phyloP scores from a whole-genome alignment of 2,888 invertebrate genomes.

The Dicranocentrus wangi region DNA sequence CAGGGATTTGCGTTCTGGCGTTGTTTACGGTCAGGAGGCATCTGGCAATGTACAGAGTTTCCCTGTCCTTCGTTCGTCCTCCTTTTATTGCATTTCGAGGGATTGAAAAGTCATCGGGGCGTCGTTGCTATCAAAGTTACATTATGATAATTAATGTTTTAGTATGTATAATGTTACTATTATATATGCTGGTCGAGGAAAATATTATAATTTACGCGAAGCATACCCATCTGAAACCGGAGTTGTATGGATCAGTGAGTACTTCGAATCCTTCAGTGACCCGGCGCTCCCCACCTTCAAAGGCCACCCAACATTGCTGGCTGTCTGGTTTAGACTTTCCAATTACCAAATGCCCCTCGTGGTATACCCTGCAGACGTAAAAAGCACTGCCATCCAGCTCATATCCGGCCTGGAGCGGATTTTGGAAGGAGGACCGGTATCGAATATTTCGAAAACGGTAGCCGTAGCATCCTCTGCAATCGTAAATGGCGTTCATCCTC shows the following conservation, averaged over 20 bases:
- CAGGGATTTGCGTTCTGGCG: too few species aligned
- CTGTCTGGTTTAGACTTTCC: slow-evolving; percentile 41
- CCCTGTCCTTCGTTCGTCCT: too few species aligned
- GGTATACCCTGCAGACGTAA: slow-evolving; percentile 39
- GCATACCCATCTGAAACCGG: slow-evolving; percentile 13
- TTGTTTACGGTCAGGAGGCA: too few species aligned
- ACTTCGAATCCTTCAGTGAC: slow-evolving; percentile 33
- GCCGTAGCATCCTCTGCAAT: slow-evolving; percentile 28
- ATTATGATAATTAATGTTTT: too few species aligned
- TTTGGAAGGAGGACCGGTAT: neutral
- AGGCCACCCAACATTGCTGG: slow-evolving; percentile 10
- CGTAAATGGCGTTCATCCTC: slow-evolving; percentile 39
- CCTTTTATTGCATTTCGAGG: too few species aligned
- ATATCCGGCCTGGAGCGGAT: slow-evolving; percentile 5
- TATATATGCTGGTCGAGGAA: too few species aligned
- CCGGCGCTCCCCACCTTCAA: slow-evolving; percentile 11
- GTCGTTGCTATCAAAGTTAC: too few species aligned
- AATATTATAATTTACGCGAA: too few species aligned
- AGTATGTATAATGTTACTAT: too few species aligned
- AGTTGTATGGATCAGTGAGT: slow-evolving; percentile 28
- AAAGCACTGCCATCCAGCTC: slow-evolving; percentile 9
- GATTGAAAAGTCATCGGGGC: too few species aligned
- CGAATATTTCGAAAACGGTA: slow-evolving; percentile 40
- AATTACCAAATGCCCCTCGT: slow-evolving; percentile 26
- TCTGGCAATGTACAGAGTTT: too few species aligned